Percentiles rank a stretch among this genome's conserved stretches.
Evolutionary conservation across 2,888 invertebrate genomes (phyloP).

Genomic region (Allophyes oxyacanthae): DNA sequence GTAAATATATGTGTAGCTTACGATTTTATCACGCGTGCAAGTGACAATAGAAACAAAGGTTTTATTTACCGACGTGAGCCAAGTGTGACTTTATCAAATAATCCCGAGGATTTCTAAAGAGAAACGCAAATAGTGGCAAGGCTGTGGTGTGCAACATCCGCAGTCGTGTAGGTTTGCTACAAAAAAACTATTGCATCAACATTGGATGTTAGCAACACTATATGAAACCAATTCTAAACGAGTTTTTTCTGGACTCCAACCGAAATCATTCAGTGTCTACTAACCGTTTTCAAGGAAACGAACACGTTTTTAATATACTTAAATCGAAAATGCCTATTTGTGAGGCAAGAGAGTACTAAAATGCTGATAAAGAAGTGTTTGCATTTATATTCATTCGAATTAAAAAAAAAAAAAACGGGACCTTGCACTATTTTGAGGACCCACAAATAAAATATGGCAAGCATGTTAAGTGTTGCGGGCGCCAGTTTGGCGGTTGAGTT

Average conservation of each 20-base stretch:
- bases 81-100: constrained; percentile 40
- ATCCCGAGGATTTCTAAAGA: constrained; percentile 53
- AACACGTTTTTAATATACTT: constrained; percentile 27
- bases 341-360: constrained; percentile 1
- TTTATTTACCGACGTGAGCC: constrained; percentile 11
- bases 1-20: background rate
- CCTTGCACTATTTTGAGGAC: background rate
- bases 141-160: constrained; percentile 62
- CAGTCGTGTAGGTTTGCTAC: constrained; percentile 49
- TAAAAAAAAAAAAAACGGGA: background rate
- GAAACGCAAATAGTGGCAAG: constrained; percentile 61
- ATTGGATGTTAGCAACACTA: constrained; percentile 60
- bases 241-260: constrained; percentile 48
- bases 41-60: constrained; percentile 27
- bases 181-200: constrained; percentile 60
- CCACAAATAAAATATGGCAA: constrained; percentile 31
- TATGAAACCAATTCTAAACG: constrained; percentile 55
- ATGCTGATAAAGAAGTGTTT: background rate
- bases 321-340: constrained; percentile 33
- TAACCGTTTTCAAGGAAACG: constrained; percentile 38
- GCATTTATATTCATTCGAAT: too few relatives aligned
- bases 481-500: constrained; percentile 60
- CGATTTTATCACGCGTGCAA: constrained; percentile 5
- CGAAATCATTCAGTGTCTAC: constrained; percentile 31
- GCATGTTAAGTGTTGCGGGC: constrained; percentile 60